phyloP scores from a whole-genome alignment of 2,888 invertebrate species.

The Charanyca ferruginea region DNA sequence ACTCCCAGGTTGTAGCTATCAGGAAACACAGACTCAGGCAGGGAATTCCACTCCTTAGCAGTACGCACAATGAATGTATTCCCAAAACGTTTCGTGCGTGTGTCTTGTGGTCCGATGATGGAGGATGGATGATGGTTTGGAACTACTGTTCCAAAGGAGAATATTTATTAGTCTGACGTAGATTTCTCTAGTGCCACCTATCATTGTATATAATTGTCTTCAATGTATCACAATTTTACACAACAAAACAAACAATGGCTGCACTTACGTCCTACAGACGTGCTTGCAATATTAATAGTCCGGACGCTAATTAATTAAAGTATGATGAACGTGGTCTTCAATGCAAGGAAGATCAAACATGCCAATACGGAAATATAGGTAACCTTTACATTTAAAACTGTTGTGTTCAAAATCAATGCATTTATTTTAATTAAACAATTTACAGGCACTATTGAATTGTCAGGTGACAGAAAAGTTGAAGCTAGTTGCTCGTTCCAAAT shows the following conservation, averaged over 20 bases:
- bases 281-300: constrained; percentile 32
- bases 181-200: not conserved
- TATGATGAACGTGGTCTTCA: constrained; percentile 33
- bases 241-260: constrained; percentile 48
- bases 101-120: no score
- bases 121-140: no score
- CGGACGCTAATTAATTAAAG: constrained; percentile 37
- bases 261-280: constrained; percentile 33
- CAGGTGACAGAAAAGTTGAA: no score
- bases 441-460: no score
- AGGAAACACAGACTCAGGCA: no score
- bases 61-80: no score
- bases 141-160: not conserved
- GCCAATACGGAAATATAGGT: constrained; percentile 41
- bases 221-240: constrained; percentile 21
- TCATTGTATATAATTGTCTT: constrained; percentile 21
- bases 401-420: no score
- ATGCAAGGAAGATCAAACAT: constrained; percentile 27
- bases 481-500: no score
- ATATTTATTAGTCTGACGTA: constrained; percentile 7
- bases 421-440: no score
- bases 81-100: no score
- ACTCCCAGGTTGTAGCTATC: no score
- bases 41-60: no score
- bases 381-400: constrained; percentile 1